phyloP scores from a whole-genome alignment of 2,113 vertebrate species.

The Madoqua kirkii region DNA sequence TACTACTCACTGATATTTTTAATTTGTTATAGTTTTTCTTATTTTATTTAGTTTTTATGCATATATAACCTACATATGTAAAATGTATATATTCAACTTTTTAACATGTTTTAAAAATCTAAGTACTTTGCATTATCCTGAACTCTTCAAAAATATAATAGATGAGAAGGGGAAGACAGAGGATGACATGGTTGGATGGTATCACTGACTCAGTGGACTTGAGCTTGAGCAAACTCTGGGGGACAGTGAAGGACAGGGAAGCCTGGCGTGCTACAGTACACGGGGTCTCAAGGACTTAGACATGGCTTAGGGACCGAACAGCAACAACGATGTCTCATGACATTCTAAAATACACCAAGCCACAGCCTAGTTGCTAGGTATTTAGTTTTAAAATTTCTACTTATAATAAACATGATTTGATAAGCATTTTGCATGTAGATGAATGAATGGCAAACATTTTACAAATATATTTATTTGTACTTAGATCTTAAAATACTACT shows the following conservation, averaged over 20 bases:
- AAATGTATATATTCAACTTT: neutral
- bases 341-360: neutral
- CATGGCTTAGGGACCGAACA: neutral
- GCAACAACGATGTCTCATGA: neutral
- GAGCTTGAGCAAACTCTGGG: neutral
- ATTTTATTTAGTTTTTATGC: neutral
- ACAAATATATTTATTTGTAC: neutral
- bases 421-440: neutral
- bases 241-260: neutral
- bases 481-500: neutral
- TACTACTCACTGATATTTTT: neutral
- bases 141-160: neutral
- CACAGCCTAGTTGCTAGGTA: neutral
- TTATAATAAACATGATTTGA: neutral
- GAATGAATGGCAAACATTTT: neutral
- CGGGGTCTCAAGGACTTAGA: neutral
- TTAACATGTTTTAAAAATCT: neutral
- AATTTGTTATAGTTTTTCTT: neutral
- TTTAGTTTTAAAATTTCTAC: neutral
- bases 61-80: neutral
- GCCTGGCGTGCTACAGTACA: neutral
- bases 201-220: neutral
- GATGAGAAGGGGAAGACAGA: neutral
- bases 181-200: neutral
- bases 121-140: slow-evolving; percentile 4